phyloP scores from a whole-genome alignment of 2,888 invertebrate species.

The Empis livida region DNA sequence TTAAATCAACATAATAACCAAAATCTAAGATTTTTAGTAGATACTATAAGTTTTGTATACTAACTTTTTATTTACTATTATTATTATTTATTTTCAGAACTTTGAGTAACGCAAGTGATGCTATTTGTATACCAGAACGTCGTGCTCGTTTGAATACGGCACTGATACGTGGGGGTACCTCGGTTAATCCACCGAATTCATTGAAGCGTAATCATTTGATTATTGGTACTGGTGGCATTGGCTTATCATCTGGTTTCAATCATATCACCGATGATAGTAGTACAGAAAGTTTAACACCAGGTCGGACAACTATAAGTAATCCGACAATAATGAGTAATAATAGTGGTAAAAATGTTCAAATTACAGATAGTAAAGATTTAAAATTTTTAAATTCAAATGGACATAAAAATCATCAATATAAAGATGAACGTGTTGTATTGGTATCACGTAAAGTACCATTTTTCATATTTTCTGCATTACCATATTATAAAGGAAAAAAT shows the following conservation, averaged over 20 bases:
- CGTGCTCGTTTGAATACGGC: slow-evolving; percentile 32
- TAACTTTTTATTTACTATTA: too few relatives aligned
- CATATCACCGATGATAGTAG: slow-evolving; percentile 47
- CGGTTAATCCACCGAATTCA: slow-evolving; percentile 1
- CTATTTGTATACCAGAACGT: slow-evolving; percentile 23
- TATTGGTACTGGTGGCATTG: slow-evolving; percentile 18
- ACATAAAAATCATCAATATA: slow-evolving; percentile 52
- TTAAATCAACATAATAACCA: too few relatives aligned
- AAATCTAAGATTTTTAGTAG: too few relatives aligned
- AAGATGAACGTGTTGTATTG: slow-evolving; percentile 70
- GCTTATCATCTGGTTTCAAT: slow-evolving; percentile 18
- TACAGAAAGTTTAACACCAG: slow-evolving; percentile 63
- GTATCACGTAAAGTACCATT: slow-evolving; percentile 70
- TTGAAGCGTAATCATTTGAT: slow-evolving; percentile 18
- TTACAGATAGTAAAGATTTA: slow-evolving; percentile 43
- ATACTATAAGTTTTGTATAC: too few relatives aligned
- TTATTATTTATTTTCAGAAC: slow-evolving; percentile 36
- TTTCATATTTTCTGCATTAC: slow-evolving; percentile 74
- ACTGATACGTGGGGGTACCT: slow-evolving; percentile 24
- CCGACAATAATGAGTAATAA: neutral
- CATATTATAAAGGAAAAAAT: slow-evolving; percentile 59
- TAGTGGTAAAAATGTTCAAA: slow-evolving; percentile 25
- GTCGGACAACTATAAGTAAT: slow-evolving; percentile 18
- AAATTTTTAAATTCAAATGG: slow-evolving; percentile 42
- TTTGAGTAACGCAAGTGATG: slow-evolving; percentile 33